Conservation (phyloP, 2,888 invertebrate species). For the Drosophila stalkeri region DNA sequence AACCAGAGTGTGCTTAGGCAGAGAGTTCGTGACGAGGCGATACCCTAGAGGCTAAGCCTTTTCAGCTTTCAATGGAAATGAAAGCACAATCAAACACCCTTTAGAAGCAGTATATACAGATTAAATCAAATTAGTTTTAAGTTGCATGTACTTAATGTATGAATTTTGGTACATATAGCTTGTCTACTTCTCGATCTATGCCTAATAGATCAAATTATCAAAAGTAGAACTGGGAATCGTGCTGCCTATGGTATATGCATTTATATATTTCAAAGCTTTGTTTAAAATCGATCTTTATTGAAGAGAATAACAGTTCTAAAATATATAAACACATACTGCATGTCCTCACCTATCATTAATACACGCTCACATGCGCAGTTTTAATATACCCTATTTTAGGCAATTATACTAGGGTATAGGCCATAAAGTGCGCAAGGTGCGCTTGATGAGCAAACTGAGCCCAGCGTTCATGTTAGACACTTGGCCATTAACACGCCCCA, state of each 20-base stretch:
- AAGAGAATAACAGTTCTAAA: not conserved
- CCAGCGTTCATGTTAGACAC: constrained; percentile 24
- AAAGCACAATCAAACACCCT: not conserved
- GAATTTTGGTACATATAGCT: not conserved
- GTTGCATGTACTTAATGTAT: not conserved
- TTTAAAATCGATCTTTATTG: too few relatives aligned
- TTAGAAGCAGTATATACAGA: not conserved
- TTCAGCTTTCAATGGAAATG: not conserved
- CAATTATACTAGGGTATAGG: not conserved
- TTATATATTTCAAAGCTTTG: not conserved
- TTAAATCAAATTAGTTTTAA: not conserved
- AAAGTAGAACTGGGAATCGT: not conserved
- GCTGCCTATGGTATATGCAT: not conserved
- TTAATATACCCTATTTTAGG: not conserved
- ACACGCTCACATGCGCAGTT: not conserved
- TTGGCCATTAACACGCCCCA: constrained; percentile 50
- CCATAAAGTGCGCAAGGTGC: constrained; percentile 19
- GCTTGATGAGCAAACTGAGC: constrained; percentile 23
- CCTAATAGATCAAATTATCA: not conserved
- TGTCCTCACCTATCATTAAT: not conserved
- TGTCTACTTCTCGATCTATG: not conserved
- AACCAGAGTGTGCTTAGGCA: not conserved
- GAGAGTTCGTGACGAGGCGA: not conserved
- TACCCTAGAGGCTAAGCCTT: not conserved
- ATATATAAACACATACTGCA: not conserved